Conservation (phyloP, 2,113 vertebrate genomes). For the Cebus imitator region DNA sequence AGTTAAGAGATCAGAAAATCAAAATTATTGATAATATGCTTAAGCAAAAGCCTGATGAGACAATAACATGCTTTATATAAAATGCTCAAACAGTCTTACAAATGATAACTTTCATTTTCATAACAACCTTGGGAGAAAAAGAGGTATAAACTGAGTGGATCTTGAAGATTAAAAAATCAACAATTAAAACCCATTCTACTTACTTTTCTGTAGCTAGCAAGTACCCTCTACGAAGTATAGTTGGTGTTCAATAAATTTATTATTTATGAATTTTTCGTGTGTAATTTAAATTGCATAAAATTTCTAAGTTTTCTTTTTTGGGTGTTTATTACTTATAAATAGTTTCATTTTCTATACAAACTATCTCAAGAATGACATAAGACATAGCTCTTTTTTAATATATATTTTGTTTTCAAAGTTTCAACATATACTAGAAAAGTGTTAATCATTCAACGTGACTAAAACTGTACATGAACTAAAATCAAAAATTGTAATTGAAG, state of each 20-base stretch:
- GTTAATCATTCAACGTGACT: background rate
- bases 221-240: background rate
- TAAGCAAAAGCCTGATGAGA: background rate
- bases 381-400: background rate
- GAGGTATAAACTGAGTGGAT: background rate
- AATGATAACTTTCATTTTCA: background rate
- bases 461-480: background rate
- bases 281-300: background rate
- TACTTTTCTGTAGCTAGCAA: background rate
- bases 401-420: background rate
- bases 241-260: background rate
- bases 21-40: background rate
- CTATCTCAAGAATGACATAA: background rate
- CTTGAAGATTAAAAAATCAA: background rate
- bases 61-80: background rate
- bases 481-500: background rate
- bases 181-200: background rate
- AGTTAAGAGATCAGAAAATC: background rate
- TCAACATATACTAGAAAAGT: background rate
- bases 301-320: background rate
- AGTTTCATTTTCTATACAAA: slow-evolving; percentile 15
- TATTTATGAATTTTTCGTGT: background rate
- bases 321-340: background rate
- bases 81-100: background rate
- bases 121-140: background rate